A percentile compares a stretch with the other conserved stretches of the same genome.
These are phyloP conservation scores for Elgonia sp. DNA, from an alignment of 2,888 invertebrate genomes.

Conservation along the genomic window DNA sequence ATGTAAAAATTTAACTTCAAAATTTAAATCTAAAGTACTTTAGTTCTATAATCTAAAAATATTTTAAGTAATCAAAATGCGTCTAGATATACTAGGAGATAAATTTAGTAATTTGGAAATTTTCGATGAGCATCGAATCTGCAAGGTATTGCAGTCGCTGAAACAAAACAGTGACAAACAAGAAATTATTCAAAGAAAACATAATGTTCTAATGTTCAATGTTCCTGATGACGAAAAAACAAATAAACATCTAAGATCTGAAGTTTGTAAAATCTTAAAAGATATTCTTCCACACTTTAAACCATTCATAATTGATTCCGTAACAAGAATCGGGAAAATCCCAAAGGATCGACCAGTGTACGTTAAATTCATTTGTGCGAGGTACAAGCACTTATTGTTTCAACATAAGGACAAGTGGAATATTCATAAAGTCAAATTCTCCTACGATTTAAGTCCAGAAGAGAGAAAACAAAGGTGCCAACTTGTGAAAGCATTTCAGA, in stretches of 20 bases:
- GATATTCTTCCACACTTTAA: not conserved
- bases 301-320: not conserved
- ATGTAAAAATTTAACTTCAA: no score
- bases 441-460: not conserved
- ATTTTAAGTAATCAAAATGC: no score
- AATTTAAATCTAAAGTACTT: no score
- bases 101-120: no score
- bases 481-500: not conserved
- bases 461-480: not conserved
- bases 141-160: no score
- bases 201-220: not conserved
- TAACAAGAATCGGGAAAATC: not conserved
- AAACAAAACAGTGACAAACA: no score
- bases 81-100: no score
- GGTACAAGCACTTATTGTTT: not conserved
- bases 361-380: not conserved
- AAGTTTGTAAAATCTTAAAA: not conserved
- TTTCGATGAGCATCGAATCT: no score
- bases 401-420: not conserved
- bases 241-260: not conserved
- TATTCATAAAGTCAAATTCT: not conserved
- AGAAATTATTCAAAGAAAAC: not conserved
- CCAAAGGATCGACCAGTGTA: not conserved
- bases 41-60: no score
- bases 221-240: not conserved